These are phyloP conservation scores for Lithobates pipiens DNA, from an alignment of 2,797 vertebrate genomes.

Conservation along the genomic window DNA sequence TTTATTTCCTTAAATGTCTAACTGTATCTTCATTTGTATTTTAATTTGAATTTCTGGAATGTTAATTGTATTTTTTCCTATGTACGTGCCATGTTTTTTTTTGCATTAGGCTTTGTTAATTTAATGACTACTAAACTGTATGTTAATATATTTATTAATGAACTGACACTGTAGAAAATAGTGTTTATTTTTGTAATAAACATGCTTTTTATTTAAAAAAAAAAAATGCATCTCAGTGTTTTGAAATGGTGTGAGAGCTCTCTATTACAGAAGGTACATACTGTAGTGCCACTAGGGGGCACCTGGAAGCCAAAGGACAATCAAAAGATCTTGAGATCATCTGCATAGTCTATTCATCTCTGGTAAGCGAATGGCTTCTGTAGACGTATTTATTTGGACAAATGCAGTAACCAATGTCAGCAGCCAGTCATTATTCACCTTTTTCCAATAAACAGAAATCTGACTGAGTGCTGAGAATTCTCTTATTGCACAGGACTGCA, in stretches of 20 bases:
- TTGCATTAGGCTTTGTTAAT: constrained; percentile 45
- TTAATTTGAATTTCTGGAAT: constrained; percentile 29
- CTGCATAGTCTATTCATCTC: too few species aligned
- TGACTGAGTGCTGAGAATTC: too few species aligned
- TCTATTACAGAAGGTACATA: neutral
- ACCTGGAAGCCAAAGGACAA: neutral
- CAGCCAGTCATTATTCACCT: too few species aligned
- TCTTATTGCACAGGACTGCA: too few species aligned
- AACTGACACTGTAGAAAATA: constrained; percentile 77
- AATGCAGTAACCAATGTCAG: too few species aligned
- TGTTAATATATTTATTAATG: constrained; percentile 82
- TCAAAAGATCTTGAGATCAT: too few species aligned
- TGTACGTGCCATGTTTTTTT: constrained; percentile 11
- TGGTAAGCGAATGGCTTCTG: too few species aligned
- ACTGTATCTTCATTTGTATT: constrained; percentile 1
- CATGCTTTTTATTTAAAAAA: constrained; percentile 55
- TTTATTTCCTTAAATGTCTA: neutral
- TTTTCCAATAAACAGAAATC: too few species aligned
- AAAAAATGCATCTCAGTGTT: neutral
- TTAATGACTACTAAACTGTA: constrained; percentile 80
- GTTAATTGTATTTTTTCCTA: neutral
- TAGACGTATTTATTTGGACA: too few species aligned
- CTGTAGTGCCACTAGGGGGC: constrained; percentile 11
- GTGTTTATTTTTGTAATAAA: constrained; percentile 84
- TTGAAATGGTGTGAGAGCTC: neutral